Evolutionary conservation across 1,140 invertebrate genomes (phyloP).

Genomic region (Ridgeia piscesae): DNA sequence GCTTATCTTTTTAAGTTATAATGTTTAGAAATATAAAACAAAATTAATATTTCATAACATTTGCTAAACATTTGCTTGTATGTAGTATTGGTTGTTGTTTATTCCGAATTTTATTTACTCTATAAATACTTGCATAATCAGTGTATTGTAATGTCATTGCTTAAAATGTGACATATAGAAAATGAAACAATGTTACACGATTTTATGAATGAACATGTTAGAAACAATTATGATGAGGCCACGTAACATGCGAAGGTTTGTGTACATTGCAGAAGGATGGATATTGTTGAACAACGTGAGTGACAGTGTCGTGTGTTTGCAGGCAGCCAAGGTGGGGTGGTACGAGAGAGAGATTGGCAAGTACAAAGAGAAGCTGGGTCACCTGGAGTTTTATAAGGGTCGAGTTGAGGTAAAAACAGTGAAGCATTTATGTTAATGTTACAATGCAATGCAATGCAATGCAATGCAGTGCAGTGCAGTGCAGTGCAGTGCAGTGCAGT

Average conservation of each 20-base stretch:
- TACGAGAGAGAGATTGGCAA: conserved; percentile 8
- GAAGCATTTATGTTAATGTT: background rate
- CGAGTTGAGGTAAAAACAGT: conserved; percentile 20
- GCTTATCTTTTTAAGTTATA: background rate
- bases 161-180: background rate
- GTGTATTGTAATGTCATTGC: background rate
- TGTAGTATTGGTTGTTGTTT: background rate
- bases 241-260: background rate
- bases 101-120: background rate
- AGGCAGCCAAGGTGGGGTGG: conserved; percentile 6
- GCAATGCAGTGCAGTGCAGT: too few species aligned
- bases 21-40: too few species aligned
- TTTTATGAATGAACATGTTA: background rate
- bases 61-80: background rate
- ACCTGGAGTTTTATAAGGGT: conserved; percentile 13
- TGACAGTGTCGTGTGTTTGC: background rate
- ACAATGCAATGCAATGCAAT: background rate
- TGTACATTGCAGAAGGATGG: background rate
- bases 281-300: background rate
- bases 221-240: background rate
- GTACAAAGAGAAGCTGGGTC: conserved; percentile 12
- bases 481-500: too few species aligned
- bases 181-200: background rate
- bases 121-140: background rate
- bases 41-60: too few species aligned